phyloP scores from a whole-genome alignment of 2,113 vertebrate species.

The Oxyruncus cristatus region DNA sequence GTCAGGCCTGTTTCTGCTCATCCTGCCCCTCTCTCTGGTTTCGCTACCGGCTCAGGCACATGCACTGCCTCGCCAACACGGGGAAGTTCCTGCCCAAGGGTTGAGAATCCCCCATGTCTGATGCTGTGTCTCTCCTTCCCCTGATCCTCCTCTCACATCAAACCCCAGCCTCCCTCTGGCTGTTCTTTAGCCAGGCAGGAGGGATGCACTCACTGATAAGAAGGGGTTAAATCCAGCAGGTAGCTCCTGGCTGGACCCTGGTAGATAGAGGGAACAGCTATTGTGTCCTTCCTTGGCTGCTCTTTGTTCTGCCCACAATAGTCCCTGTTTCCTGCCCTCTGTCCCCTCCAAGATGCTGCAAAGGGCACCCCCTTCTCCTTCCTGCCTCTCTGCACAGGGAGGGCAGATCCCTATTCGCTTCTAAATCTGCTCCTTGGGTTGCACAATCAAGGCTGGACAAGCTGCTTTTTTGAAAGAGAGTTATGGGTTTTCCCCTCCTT shows the following conservation, averaged over 20 bases:
- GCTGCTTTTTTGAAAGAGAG: neutral
- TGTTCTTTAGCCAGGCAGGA: neutral
- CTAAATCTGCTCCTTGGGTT: neutral
- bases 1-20: neutral
- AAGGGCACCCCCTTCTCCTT: constrained; percentile 35
- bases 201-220: neutral
- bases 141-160: neutral
- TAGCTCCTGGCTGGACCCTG: neutral
- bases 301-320: constrained; percentile 57
- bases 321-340: constrained; percentile 52
- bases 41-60: neutral
- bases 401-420: neutral
- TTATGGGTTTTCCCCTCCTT: neutral
- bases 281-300: constrained; percentile 2
- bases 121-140: neutral
- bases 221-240: constrained; percentile 42
- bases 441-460: neutral
- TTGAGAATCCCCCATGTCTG: neutral
- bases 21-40: neutral
- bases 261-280: neutral
- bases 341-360: neutral
- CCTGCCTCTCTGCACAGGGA: neutral
- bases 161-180: neutral
- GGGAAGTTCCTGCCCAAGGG: neutral
- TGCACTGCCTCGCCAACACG: rapidly evolving